Evolutionary conservation across 2,797 vertebrate genomes (phyloP), one percentile per base, ranked within the genome.

Genomic region (Microtus californicus): DNA sequence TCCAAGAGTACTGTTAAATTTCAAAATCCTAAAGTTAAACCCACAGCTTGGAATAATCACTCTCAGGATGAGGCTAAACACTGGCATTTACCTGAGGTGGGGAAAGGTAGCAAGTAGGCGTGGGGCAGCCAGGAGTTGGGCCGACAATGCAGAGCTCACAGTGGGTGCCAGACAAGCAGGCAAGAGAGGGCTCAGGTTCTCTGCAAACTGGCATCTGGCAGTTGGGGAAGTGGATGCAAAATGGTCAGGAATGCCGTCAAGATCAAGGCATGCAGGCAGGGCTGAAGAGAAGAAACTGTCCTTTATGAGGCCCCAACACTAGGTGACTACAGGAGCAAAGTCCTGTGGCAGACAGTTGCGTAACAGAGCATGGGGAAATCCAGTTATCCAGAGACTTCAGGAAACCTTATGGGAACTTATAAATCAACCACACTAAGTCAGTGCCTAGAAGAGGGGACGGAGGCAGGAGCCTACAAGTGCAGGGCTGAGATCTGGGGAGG

Each of bases 1-100:
- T 79, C 91, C 61, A 95, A 85, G 43, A 77, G 23, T 69, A 94
- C 17, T 21, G n/a, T 77, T 34, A 83, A 21, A 85, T 85, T 95
- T 93, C 43, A 94, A 94, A 92, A 77, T 56, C 71, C 56, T 93
- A 25, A 74, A 48, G 17, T 61, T 91, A 51, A 37, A 59, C 27
- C 19, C 29, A 45, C 11, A 86, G 21, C 43, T 61, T 95, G 9
- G 34, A 88, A 79, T 2, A 89, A 63, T 74, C 34, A 37, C 51
- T 83, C 65, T 91, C 10, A 3, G 45, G 6, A 80, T 81, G 31
- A 27, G 21, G 37, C 85, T 90, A 93, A 89, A 15, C 40, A 48
- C 5, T 87, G 67, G 17, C 37, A 40, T 83, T 91, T 80, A 63
- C 65, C 65, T 89, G 40, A 89, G 83, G 77, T 79, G 59, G 59